Evolutionary conservation across 2,113 vertebrate genomes (phyloP).

Genomic region (Ceyx cyanopectus): DNA sequence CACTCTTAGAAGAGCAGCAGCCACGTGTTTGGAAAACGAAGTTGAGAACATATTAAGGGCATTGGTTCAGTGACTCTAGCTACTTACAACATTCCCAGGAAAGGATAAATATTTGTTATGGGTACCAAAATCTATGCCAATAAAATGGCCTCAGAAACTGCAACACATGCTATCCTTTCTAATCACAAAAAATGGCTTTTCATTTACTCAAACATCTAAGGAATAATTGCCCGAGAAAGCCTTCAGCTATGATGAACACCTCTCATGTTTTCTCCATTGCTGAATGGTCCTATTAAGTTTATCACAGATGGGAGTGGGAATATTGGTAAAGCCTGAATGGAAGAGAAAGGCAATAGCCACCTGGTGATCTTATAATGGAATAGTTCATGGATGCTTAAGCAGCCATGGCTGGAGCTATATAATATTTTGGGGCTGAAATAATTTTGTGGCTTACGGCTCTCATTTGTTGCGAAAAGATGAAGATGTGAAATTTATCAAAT

Average conservation of each 20-base stretch:
- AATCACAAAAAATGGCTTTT: not conserved
- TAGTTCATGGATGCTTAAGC: constrained; percentile 31
- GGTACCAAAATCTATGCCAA: not conserved
- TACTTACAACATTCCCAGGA: not conserved
- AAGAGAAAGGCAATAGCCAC: constrained; percentile 15
- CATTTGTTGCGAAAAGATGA: not conserved
- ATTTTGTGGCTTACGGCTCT: not conserved
- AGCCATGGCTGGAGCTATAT: not conserved
- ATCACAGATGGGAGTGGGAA: constrained; percentile 19
- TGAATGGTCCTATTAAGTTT: not conserved
- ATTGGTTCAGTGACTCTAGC: not conserved
- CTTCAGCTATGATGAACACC: not conserved
- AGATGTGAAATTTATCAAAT: not conserved
- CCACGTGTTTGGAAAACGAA: not conserved
- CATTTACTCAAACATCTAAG: not conserved
- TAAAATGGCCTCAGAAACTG: not conserved
- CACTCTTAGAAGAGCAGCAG: not conserved
- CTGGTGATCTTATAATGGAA: constrained; percentile 19
- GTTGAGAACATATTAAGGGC: not conserved
- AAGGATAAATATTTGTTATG: not conserved
- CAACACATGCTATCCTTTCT: not conserved
- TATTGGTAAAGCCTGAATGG: not conserved
- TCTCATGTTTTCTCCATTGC: not conserved
- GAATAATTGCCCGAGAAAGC: not conserved
- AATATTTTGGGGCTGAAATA: not conserved